phyloP scores from a whole-genome alignment of 2,113 vertebrate genomes.

The Macroglossus sobrinus region DNA sequence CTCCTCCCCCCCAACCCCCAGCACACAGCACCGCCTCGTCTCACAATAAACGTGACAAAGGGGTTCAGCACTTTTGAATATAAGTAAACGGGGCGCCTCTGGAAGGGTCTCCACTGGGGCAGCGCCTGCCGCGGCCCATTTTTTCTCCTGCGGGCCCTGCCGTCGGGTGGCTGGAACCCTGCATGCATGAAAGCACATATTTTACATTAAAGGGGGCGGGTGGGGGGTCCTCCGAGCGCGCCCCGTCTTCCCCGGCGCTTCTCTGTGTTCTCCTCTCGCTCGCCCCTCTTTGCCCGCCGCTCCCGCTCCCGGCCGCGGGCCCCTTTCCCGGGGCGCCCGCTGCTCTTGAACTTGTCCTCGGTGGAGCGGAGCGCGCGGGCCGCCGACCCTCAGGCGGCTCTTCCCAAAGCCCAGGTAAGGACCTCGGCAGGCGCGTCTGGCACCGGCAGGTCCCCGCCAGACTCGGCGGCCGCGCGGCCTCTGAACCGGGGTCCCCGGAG shows the following conservation, averaged over 20 bases:
- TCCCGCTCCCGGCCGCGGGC: background rate
- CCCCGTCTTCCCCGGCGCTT: background rate
- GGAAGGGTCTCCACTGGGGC: background rate
- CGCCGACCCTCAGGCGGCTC: background rate
- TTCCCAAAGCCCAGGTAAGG: conserved; percentile 54
- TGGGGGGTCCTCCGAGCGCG: background rate
- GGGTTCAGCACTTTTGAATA: conserved; percentile 48
- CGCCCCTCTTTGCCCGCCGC: background rate
- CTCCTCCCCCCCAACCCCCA: too few relatives aligned
- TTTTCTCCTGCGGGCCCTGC: background rate
- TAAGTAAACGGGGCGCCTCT: conserved; percentile 57
- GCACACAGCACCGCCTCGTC: conserved; percentile 4
- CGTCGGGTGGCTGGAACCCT: background rate
- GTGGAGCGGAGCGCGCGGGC: background rate
- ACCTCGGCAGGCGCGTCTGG: background rate
- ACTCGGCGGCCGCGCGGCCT: rapidly evolving
- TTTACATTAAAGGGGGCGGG: background rate
- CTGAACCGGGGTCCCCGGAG: background rate
- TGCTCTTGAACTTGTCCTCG: conserved; percentile 51
- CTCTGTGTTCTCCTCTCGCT: background rate
- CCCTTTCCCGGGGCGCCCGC: background rate
- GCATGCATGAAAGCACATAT: background rate
- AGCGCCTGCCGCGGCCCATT: background rate
- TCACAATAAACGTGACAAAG: conserved; percentile 37
- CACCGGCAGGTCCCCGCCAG: background rate